Base-by-base conservation (phyloP, 2,797 vertebrate species). In the Chelon labrosus region DNA sequence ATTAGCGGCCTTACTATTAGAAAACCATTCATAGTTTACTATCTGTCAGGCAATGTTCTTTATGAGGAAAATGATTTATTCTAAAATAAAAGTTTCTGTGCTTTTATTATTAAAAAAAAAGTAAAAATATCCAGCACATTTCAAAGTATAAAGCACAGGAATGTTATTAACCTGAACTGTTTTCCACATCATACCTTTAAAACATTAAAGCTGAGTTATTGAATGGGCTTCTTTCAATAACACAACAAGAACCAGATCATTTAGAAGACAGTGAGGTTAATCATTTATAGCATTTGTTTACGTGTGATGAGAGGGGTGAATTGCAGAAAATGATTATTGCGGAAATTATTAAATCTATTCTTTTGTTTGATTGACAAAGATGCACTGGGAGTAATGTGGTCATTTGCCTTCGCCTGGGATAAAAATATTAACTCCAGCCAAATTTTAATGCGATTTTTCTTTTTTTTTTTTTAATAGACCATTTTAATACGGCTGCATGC, bases 401-500 rank as follows among this genome's bases (percentile, higher is more conserved):
- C 53, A 79, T 77, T 73, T 73, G 42, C 47, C 35, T 78, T 68
- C 67, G 59, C 54, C 60, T 76, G 46, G 77, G 68, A 27, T 6
- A 49, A 56, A 73, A 61, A 54, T 31, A 11, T 47, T 42, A 27
- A 65, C 16, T 65, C 10, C 42, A 71, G 53, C 59, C 61, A 82
- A 59, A 52, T 66, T 73, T 0, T 61, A 63, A 84, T 75, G 57
- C 51, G 70, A 75, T 82, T 84, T 70, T 66, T 47, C 38, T 70
- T 52, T 41, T 12, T 17, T 13, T 7, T 31, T 31, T 7, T 31
- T 31, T 12, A 51, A 22, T 51, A 55, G 8, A 22, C 10, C 11
- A 17, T 70, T 50, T 62, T 50, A 50, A 50, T 13, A 55, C 61
- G 58, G 49, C 27, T 72, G 69, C 12, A 59, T 47, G 54, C 20